phyloP scores from a whole-genome alignment of 2,888 invertebrate species.

The Patella pellucida region DNA sequence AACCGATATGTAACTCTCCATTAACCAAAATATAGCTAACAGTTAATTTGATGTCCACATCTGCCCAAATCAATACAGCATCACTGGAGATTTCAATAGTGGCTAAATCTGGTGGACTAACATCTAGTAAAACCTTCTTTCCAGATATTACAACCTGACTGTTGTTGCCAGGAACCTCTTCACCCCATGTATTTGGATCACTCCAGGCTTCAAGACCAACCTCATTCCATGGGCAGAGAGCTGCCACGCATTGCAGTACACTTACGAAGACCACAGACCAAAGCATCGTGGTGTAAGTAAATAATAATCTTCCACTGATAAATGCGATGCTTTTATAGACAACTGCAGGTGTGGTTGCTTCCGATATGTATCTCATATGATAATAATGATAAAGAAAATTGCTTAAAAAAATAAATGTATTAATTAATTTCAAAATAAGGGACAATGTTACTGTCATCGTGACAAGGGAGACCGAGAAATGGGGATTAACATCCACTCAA shows the following conservation, averaged over 20 bases:
- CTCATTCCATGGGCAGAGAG: constrained; percentile 24
- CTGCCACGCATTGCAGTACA: not conserved
- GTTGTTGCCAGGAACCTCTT: constrained; percentile 9
- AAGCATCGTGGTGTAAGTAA: too few relatives aligned
- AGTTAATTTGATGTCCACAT: constrained; percentile 29
- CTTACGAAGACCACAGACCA: too few relatives aligned
- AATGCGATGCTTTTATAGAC: too few relatives aligned
- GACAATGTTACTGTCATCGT: too few relatives aligned
- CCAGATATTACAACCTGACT: constrained; percentile 8
- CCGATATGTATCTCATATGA: too few relatives aligned
- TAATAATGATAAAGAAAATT: too few relatives aligned
- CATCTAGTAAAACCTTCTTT: constrained; percentile 28
- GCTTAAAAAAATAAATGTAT: too few relatives aligned
- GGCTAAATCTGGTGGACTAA: constrained; percentile 18
- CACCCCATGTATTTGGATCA: constrained; percentile 17
- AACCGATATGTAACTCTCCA: constrained; percentile 42
- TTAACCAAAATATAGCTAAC: constrained; percentile 34
- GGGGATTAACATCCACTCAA: too few relatives aligned
- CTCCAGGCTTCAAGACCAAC: constrained; percentile 22
- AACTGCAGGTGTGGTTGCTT: too few relatives aligned
- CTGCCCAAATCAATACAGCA: constrained; percentile 34
- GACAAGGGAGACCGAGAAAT: too few relatives aligned
- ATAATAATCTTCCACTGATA: too few relatives aligned
- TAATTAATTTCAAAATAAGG: too few relatives aligned
- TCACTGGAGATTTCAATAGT: constrained; percentile 28